Evolutionary conservation across 2,888 invertebrate species (phyloP), one percentile per base, ranked within the genome.

Genomic region (Marronus borbonicus): DNA sequence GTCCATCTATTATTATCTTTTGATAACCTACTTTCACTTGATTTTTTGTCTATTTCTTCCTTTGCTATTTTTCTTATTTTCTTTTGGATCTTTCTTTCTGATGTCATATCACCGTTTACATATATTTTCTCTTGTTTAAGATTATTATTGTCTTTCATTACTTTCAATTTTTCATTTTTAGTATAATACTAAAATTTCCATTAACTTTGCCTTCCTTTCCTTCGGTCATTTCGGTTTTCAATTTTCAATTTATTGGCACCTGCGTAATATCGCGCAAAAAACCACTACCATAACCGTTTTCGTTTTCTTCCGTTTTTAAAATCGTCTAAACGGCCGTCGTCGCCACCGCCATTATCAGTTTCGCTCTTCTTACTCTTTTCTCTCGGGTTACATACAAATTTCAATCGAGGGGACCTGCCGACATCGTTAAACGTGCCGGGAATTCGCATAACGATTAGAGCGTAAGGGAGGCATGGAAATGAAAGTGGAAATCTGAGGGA

Each of bases 271-370:
- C 36, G 44, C 12, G 2, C 36, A 7, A 31, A 62, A 62, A 14
- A 14, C 64, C n/a, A 12, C 7, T 36, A 44, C 44, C 44, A 8
- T 5, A 36, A 10, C 64, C 64, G 28, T 28, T 28, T 10, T 3
- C 3, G 4, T 8, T 31, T 64, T 64, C 28, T 36, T 14, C 14
- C 7, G 17, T 8, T 44, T 64, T 64, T 64, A 28, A 64, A 64
- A n/a, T 4, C 14, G 64, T 1, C 36, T 36, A 62, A 31, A 36
- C 14, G 28, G 8, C 8, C 64, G 64, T 28, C 64, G 28, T 17
- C 64, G 64, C 36, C 64, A 2, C 2, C 64, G 64, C 36, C 36
- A 36, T 64, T 64, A 64, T 64, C 64, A 12, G 28, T 14, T 31
- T 64, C 36, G 28, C 36, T 64, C 64, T 31, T 14, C 17, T 55